These are phyloP conservation scores for Xenopus petersii DNA, from an alignment of 2,797 vertebrate species.

Conservation along the genomic window DNA sequence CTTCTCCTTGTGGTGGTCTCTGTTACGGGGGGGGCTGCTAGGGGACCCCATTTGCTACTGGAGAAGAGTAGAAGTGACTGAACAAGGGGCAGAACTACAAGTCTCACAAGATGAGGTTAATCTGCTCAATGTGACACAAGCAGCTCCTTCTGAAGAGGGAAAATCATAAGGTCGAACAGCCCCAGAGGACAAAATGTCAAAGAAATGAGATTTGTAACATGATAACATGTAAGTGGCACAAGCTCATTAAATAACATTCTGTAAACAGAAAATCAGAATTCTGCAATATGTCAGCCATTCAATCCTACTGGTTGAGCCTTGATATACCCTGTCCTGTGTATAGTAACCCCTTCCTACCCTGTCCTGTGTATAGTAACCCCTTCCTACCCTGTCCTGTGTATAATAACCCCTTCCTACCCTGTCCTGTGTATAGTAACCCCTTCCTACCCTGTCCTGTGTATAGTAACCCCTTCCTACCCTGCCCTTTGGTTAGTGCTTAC, in stretches of 20 bases:
- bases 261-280: constrained; percentile 22
- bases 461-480: too few species aligned
- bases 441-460: too few species aligned
- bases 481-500: too few species aligned
- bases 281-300: not conserved
- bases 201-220: constrained; percentile 33
- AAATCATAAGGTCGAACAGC: constrained; percentile 33
- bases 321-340: too few species aligned
- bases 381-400: too few species aligned
- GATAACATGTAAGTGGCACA: constrained; percentile 30
- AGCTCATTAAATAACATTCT: constrained; percentile 39
- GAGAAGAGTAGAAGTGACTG: too few species aligned
- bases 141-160: constrained; percentile 14
- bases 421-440: too few species aligned
- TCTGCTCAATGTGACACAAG: constrained; percentile 3
- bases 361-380: too few species aligned
- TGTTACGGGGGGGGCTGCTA: not conserved
- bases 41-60: constrained; percentile 8
- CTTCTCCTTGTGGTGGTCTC: constrained; percentile 5
- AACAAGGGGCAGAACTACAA: not conserved
- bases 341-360: too few species aligned
- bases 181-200: constrained; percentile 35
- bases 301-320: too few species aligned
- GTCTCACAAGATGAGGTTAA: constrained; percentile 1
- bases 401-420: too few species aligned